These are phyloP conservation scores for Erebia ligea DNA, from an alignment of 2,888 invertebrate species.

Conservation along the genomic window DNA sequence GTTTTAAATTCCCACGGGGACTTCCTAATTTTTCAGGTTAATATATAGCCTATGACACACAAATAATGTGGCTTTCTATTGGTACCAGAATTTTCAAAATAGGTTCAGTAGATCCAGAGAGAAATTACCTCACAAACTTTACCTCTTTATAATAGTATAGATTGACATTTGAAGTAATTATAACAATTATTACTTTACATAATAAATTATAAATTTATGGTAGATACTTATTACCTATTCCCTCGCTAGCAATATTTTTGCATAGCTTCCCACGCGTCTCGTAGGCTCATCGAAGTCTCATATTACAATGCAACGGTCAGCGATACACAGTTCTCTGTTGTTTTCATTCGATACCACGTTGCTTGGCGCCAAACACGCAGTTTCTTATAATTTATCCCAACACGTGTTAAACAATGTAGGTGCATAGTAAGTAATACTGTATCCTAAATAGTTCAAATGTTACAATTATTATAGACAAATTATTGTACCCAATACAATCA, in stretches of 20 bases:
- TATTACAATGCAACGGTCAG: constrained; percentile 57
- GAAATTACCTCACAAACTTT: too few relatives aligned
- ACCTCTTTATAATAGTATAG: too few relatives aligned
- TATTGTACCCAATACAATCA: too few relatives aligned
- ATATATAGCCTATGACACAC: too few relatives aligned
- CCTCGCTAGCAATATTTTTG: constrained; percentile 52
- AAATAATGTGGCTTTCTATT: too few relatives aligned
- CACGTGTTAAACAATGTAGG: constrained; percentile 31
- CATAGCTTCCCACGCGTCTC: constrained; percentile 66
- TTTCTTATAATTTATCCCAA: constrained; percentile 38
- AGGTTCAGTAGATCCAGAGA: too few relatives aligned
- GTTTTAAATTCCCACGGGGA: too few relatives aligned
- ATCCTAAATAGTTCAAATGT: neutral
- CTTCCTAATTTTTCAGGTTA: too few relatives aligned
- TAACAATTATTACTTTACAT: neutral
- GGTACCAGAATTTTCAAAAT: too few relatives aligned
- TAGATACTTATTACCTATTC: constrained; percentile 40
- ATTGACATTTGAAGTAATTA: too few relatives aligned
- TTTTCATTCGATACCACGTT: constrained; percentile 39
- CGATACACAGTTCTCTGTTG: constrained; percentile 48
- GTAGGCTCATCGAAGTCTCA: constrained; percentile 53
- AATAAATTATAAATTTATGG: constrained; percentile 18
- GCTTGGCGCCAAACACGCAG: constrained; percentile 33
- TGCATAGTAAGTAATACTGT: neutral
- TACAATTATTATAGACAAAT: neutral